Percentiles rank a stretch among this genome's conserved stretches.
These are phyloP conservation scores for Synchiropus splendidus DNA, from an alignment of 2,113 vertebrate genomes.

Conservation along the genomic window DNA sequence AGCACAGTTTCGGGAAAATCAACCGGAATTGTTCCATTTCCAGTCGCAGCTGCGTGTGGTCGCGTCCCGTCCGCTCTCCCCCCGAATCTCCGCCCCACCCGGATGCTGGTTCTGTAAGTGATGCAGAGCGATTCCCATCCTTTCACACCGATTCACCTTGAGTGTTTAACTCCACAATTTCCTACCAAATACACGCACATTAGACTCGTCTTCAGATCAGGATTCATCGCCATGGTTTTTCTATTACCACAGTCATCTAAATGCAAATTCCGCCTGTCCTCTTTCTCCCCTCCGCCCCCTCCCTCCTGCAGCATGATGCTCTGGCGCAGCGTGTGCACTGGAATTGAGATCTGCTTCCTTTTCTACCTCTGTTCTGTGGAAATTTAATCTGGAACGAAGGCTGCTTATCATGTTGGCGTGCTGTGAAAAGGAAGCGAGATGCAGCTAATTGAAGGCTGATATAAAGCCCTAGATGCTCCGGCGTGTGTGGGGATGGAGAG, in stretches of 20 bases:
- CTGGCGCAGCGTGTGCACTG: slow-evolving; percentile 47
- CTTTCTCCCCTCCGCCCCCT: slow-evolving; percentile 15
- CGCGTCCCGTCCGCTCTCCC: too few relatives aligned
- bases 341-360: slow-evolving; percentile 41
- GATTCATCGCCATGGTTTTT: slow-evolving; percentile 63
- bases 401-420: slow-evolving; percentile 43
- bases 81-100: too few relatives aligned
- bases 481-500: background rate
- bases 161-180: slow-evolving; percentile 57
- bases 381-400: slow-evolving; percentile 36
- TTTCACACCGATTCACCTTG: slow-evolving; percentile 25
- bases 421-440: slow-evolving; percentile 13
- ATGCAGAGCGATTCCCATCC: slow-evolving; percentile 5
- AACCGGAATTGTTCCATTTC: too few relatives aligned
- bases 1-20: too few relatives aligned
- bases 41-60: too few relatives aligned
- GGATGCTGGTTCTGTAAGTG: slow-evolving; percentile 7
- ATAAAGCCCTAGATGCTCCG: background rate
- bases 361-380: slow-evolving; percentile 19
- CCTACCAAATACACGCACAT: slow-evolving; percentile 59
- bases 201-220: slow-evolving; percentile 50
- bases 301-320: slow-evolving; percentile 45
- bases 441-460: slow-evolving; percentile 20
- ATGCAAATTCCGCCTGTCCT: slow-evolving; percentile 71
- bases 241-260: slow-evolving; percentile 74